Base-by-base conservation (phyloP, 2,888 invertebrate species). In the Villa cingulata region DNA sequence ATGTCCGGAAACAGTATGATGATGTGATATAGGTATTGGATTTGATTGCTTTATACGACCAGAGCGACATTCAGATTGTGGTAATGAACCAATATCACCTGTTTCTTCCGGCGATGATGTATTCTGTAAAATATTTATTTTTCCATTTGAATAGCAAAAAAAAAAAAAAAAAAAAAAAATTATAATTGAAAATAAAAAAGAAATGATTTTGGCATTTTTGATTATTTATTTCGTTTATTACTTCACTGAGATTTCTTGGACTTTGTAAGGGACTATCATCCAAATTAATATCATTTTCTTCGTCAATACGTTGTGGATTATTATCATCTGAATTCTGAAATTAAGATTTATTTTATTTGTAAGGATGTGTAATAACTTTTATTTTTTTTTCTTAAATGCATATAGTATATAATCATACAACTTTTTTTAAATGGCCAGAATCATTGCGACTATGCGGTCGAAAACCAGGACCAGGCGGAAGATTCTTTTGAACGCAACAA, bases 401-500 rank as follows among this genome's bases (percentile, higher is more conserved):
- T n/a, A n/a, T n/a, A n/a, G n/a, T n/a, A n/a, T n/a, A n/a, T n/a
- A n/a, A n/a, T n/a, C n/a, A n/a, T 65, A 79, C 79, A 49, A 74
- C 68, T 61, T 70, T 76, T 64, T 77, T 80, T 41, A 74, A 72
- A 20, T 78, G 77, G 18, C 76, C 77, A 42, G 83, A 81, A 64
- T 89, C 89, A 62, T 89, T 90, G 29, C 91, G 78, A 44, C 88
- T 87, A 68, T 92, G 91, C 5, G 92, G 91, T 29, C 92, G 72
- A 68, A 92, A 92, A 23, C 92, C 92, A 10, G 92, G 92, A 0
- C 92, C 92, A 0, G 89, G 90, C 12, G 90, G 90, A 49, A 90
- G 68, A 74, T 91, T 91, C 68, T 92, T 92, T 65, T 92, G 89
- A 18, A 92, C 91, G 70, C 90, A 96, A 71, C 91, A 94, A 71